phyloP scores from a whole-genome alignment of 2,797 vertebrate species.

The Valencia hispanica region DNA sequence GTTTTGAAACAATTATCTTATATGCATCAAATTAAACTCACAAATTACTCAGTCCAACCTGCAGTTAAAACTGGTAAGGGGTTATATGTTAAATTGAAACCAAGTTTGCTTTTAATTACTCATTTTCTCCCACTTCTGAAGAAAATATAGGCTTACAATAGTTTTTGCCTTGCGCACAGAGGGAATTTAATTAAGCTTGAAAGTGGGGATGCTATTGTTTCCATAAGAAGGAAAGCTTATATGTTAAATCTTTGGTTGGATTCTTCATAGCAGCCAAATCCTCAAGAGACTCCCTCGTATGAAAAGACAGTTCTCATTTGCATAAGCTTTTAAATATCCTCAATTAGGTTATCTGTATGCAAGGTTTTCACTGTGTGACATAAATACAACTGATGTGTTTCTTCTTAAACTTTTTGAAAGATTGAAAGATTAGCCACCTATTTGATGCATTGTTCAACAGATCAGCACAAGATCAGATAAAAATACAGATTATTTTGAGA shows the following conservation, averaged over 20 bases:
- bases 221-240: conserved; percentile 46
- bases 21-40: conserved; percentile 14
- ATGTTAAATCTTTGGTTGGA: conserved; percentile 57
- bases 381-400: background rate
- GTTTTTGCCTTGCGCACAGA: conserved; percentile 42
- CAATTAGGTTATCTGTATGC: conserved; percentile 15
- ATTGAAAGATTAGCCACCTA: background rate
- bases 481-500: conserved; percentile 50
- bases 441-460: background rate
- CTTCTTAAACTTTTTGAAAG: background rate
- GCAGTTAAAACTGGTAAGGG: conserved; percentile 1
- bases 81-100: conserved; percentile 43
- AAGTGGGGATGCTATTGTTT: conserved; percentile 52
- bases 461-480: background rate
- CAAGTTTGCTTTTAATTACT: conserved; percentile 40
- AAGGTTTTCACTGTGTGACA: background rate
- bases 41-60: background rate
- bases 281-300: conserved; percentile 18
- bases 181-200: conserved; percentile 59
- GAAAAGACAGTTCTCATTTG: conserved; percentile 35
- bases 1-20: conserved; percentile 19
- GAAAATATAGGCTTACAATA: conserved; percentile 53
- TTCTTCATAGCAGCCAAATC: conserved; percentile 25
- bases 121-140: conserved; percentile 39
- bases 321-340: conserved; percentile 16